These are phyloP conservation scores for Cassiopea xamachana DNA, from an alignment of 30 jellyfish, hydroid and myxozoan genomes.

Conservation along the genomic window DNA sequence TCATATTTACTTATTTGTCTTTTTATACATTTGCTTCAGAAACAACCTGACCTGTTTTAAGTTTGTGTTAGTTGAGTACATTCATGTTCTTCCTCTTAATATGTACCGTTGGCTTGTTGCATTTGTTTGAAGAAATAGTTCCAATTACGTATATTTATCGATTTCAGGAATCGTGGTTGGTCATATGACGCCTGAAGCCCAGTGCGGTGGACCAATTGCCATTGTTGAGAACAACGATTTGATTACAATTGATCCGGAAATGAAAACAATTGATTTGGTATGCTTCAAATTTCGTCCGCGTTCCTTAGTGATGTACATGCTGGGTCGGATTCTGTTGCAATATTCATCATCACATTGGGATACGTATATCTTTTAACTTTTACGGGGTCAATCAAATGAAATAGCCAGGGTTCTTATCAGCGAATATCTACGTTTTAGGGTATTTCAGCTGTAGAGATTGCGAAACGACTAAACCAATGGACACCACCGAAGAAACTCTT, in stretches of 20 bases:
- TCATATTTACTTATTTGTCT: no score
- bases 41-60: no score
- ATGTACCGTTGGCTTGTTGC: neutral
- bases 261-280: slow-evolving; percentile 45
- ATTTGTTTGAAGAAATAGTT: neutral
- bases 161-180: slow-evolving; percentile 74
- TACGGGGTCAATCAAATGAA: no score
- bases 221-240: slow-evolving; percentile 62
- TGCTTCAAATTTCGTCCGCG: neutral
- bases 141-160: neutral
- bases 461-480: slow-evolving; percentile 30
- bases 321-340: no score
- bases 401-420: no score
- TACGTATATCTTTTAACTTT: no score
- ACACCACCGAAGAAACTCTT: slow-evolving; percentile 54
- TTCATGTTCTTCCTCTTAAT: no score
- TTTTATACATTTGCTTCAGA: no score
- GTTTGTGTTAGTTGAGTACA: no score
- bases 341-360: no score
- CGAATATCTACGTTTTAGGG: slow-evolving; percentile 22
- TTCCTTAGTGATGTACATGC: neutral
- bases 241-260: slow-evolving; percentile 55
- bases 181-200: slow-evolving; percentile 84
- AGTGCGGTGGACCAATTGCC: slow-evolving; percentile 84
- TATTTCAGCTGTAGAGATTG: slow-evolving; percentile 30